A percentile compares a stretch with the other conserved stretches of the same genome.
These are phyloP conservation scores for Lycorma delicatula DNA, from an alignment of 1,140 invertebrate genomes.

Conservation along the genomic window DNA sequence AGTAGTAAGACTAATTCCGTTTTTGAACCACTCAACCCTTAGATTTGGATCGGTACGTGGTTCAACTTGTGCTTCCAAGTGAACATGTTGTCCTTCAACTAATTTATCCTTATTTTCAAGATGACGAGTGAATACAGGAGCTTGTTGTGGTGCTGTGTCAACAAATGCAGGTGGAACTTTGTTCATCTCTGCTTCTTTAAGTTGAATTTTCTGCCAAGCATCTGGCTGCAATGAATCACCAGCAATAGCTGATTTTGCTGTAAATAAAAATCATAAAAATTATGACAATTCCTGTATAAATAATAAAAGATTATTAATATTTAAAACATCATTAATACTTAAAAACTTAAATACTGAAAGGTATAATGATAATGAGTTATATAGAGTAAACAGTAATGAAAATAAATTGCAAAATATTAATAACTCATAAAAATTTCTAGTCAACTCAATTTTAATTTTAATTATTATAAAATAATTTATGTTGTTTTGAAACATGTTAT, in stretches of 20 bases:
- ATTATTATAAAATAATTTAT: too few relatives aligned
- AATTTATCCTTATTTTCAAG: conserved; percentile 78
- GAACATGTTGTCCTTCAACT: conserved; percentile 80
- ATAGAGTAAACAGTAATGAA: not conserved
- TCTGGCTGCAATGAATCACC: conserved; percentile 75
- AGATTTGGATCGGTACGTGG: conserved; percentile 94
- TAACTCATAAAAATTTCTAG: too few relatives aligned
- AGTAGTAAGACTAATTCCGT: conserved; percentile 74
- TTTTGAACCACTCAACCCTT: conserved; percentile 86
- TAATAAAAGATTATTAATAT: not conserved
- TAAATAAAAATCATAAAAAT: conserved; percentile 16
- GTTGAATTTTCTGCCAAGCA: conserved; percentile 80
- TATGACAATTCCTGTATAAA: not conserved
- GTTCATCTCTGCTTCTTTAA: conserved; percentile 82
- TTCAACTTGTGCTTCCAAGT: conserved; percentile 83
- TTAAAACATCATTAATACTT: not conserved
- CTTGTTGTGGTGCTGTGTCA: conserved; percentile 70
- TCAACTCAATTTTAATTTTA: too few relatives aligned
- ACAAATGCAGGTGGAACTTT: conserved; percentile 75
- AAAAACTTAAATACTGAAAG: too few relatives aligned
- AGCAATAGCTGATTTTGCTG: conserved; percentile 63
- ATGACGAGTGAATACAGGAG: conserved; percentile 86
- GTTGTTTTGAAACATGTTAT: too few relatives aligned
- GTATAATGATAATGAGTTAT: too few relatives aligned
- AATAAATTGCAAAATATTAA: too few relatives aligned